These are phyloP conservation scores for Caenorhabditis sp. DNA, from an alignment of 2,888 invertebrate species.

Conservation along the genomic window DNA sequence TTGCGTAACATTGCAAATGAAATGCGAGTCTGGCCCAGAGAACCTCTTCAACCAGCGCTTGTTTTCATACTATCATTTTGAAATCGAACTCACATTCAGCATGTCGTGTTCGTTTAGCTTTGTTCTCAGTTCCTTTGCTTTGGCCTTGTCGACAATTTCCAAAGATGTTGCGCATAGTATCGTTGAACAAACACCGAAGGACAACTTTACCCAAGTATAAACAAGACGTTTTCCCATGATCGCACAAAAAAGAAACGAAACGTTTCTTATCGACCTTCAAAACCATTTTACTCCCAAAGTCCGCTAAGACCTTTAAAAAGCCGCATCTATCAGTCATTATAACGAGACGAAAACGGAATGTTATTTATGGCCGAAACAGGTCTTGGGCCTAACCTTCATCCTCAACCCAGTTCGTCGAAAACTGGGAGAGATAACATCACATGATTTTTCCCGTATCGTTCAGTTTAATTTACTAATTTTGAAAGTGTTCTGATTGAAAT, in stretches of 20 bases:
- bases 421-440: neutral
- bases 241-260: neutral
- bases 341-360: conserved; percentile 14
- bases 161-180: neutral
- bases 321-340: too few species aligned
- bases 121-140: too few species aligned
- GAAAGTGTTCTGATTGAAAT: too few species aligned
- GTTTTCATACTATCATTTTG: too few species aligned
- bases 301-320: too few species aligned
- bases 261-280: conserved; percentile 3
- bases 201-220: neutral
- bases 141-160: too few species aligned
- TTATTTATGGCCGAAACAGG: conserved; percentile 21
- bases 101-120: too few species aligned
- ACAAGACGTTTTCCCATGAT: neutral
- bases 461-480: too few species aligned
- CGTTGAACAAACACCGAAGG: neutral
- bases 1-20: conserved; percentile 2
- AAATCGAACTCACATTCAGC: too few species aligned
- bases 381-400: neutral
- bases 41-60: too few species aligned
- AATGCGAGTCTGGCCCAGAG: neutral
- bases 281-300: neutral
- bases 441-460: too few species aligned
- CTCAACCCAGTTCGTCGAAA: conserved; percentile 27